Base-by-base conservation (phyloP, 2,888 invertebrate genomes). In the Drosophila meridionalis region DNA sequence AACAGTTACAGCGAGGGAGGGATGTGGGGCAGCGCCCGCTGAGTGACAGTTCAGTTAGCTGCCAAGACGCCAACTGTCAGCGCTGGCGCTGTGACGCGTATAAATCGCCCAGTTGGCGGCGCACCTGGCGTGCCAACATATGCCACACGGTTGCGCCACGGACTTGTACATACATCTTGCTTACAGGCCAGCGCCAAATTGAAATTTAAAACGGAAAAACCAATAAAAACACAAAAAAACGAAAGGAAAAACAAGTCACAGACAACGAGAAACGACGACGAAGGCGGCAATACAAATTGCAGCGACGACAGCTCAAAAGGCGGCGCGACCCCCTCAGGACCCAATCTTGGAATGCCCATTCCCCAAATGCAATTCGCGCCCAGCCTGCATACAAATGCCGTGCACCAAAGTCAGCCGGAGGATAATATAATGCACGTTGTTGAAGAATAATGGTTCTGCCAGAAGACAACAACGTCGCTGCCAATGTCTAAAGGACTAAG, bases 161-260 rank as follows among this genome's bases (percentile, higher is more conserved):
- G 73, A 68, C 73, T 64, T 72, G 81, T 78, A 77, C 86, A 82
- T 82, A 87, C 83, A 82, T 86, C 88, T 83, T 87, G 86, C 87
- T 84, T 78, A 87, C 87, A 86, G 78, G 78, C 76, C 80, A 87
- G 69, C 77, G 73, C 85, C 87, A 91, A 90, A 90, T 90, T 90
- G 90, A 90, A 90, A 90, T 90, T 90, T 90, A 90, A 90, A 90
- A 91, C 91, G 80, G 66, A 79, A 87, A 87, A 89, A 89, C 90
- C 90, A 91, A 90, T 91, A 91, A 88, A 85, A 90, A 90, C 32
- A 50, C 30, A 53, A 34, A 34, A 52, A 8, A 28, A 14, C 0
- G 34, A 12, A 14, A 48, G 30, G 11, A 38, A 55, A 26, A 56
- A 82, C 87, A 87, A 82, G 83, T 83, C 77, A 73, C 75, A 82